These are phyloP conservation scores for Monoplex corrugatus DNA, from an alignment of 2,888 invertebrate genomes.

Conservation along the genomic window DNA sequence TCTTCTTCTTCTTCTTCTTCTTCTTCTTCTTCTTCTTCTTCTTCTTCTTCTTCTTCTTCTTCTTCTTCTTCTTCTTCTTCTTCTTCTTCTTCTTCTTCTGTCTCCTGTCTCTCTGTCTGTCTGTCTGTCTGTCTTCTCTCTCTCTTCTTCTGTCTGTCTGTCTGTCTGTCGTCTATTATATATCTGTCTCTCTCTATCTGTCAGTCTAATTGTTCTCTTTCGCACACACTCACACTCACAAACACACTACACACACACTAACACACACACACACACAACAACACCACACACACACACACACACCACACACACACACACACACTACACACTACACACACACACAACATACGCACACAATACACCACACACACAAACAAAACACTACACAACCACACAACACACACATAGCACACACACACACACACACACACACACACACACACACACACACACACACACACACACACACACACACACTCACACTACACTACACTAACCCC, in stretches of 20 bases:
- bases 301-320: not conserved
- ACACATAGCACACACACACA: too few relatives aligned
- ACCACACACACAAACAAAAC: not conserved
- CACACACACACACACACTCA: not conserved
- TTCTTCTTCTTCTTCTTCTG: not conserved
- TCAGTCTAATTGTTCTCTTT: too few relatives aligned
- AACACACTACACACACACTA: not conserved
- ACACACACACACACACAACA: not conserved
- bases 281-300: not conserved
- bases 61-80: not conserved
- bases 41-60: not conserved
- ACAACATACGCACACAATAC: too few relatives aligned
- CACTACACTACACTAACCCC: too few relatives aligned
- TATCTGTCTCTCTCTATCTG: too few relatives aligned
- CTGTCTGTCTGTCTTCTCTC: slow-evolving; percentile 14
- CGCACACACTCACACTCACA: too few relatives aligned
- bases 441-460: not conserved
- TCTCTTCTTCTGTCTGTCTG: slow-evolving; percentile 21
- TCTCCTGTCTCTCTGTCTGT: not conserved
- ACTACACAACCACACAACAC: not conserved
- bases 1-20: not conserved
- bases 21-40: not conserved
- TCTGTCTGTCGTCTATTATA: not conserved
- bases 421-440: slow-evolving; percentile 7
- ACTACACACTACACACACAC: not conserved